Conservation (phyloP, 1,140 invertebrate species). For the Pseudachorutes palmiensis region DNA sequence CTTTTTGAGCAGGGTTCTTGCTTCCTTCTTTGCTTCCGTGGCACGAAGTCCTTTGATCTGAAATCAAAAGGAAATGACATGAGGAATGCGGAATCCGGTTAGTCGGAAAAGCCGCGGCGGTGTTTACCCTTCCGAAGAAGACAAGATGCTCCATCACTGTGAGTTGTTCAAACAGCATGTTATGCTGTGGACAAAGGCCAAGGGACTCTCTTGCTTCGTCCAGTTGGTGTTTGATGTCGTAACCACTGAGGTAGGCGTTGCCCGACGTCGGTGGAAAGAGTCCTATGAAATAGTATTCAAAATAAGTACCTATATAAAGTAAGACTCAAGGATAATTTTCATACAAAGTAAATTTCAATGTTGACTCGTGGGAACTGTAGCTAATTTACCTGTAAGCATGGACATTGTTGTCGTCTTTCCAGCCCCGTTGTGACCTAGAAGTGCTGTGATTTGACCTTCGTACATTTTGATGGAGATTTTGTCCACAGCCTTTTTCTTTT, state of each 20-base stretch:
- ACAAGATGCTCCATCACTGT: conserved; percentile 84
- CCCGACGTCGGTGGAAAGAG: conserved; percentile 60
- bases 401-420: conserved; percentile 49
- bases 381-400: conserved; percentile 34
- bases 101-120: not conserved
- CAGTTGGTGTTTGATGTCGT: conserved; percentile 55
- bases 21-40: conserved; percentile 41
- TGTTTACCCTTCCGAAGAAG: conserved; percentile 68
- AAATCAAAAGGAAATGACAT: not conserved
- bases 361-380: not conserved
- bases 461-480: conserved; percentile 48
- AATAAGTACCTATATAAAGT: not conserved
- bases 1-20: conserved; percentile 40
- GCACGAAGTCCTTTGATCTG: conserved; percentile 46
- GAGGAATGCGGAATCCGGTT: no score
- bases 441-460: conserved; percentile 51
- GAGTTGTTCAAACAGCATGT: conserved; percentile 82
- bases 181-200: conserved; percentile 89
- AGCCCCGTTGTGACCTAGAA: conserved; percentile 48
- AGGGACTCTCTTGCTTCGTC: conserved; percentile 56
- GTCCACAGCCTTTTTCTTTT: conserved; percentile 2
- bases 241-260: conserved; percentile 59
- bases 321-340: not conserved
- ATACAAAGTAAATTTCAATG: no score
- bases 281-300: conserved; percentile 45